Conservation (phyloP, 92 coral and sea anemone species). For the Heliopora coerulea region DNA sequence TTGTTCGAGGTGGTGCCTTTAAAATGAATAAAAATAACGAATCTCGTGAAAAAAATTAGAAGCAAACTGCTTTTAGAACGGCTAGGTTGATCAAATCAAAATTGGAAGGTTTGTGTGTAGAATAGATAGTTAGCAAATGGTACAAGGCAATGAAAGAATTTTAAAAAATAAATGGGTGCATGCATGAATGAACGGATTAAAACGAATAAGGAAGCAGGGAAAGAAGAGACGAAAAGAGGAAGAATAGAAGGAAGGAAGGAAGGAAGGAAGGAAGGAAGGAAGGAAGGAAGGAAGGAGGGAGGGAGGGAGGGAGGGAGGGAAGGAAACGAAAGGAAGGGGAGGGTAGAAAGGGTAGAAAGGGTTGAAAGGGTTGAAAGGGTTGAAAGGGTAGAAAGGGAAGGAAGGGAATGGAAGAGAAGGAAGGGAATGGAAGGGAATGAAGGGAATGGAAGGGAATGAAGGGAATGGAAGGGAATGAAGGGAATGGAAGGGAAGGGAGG, state of each 20-base stretch:
- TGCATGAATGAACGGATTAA: not conserved
- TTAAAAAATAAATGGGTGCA: not conserved
- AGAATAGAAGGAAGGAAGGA: not conserved
- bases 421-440: too few species aligned
- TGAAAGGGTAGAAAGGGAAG: too few species aligned
- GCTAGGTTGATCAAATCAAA: too few species aligned
- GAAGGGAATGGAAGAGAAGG: too few species aligned
- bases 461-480: too few species aligned
- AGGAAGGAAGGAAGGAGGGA: not conserved
- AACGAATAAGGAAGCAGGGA: not conserved
- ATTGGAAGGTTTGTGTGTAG: too few species aligned
- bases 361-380: too few species aligned
- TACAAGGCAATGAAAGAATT: not conserved
- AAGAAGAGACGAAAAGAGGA: not conserved
- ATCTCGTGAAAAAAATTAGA: too few species aligned
- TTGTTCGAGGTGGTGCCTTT: not conserved
- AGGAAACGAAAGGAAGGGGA: not conserved
- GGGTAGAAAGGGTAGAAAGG: not conserved
- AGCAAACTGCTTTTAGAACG: too few species aligned
- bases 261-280: conserved; percentile 13
- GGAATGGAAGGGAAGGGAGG: too few species aligned
- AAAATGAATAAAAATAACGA: not conserved
- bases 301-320: not conserved
- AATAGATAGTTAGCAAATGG: not conserved
- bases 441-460: too few species aligned